phyloP scores from a whole-genome alignment of 2,797 vertebrate species.

The Yasuhikotakia modesta region DNA sequence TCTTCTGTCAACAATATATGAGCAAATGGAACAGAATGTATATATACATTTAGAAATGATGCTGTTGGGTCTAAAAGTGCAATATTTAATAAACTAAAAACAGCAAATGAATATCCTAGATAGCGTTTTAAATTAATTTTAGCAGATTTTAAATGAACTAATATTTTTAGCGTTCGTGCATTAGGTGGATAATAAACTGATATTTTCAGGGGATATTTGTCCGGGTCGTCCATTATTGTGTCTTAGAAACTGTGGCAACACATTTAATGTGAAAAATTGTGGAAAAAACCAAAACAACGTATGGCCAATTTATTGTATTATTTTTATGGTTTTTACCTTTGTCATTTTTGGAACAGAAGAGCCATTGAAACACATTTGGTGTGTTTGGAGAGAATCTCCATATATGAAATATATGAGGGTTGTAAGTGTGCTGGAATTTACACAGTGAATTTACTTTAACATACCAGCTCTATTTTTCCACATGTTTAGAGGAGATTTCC shows the following conservation, averaged over 20 bases:
- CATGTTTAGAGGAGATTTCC: conserved; percentile 66
- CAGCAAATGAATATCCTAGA: too few species aligned
- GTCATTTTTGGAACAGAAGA: conserved; percentile 30
- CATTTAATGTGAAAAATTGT: too few species aligned
- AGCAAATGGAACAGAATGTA: too few species aligned
- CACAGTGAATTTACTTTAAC: conserved; percentile 40
- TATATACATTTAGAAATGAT: too few species aligned
- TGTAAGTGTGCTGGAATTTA: conserved; percentile 35
- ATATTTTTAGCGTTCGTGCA: too few species aligned
- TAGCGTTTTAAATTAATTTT: too few species aligned
- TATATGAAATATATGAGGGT: conserved; percentile 38
- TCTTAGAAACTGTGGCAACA: neutral
- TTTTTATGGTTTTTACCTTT: conserved; percentile 31
- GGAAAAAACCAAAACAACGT: neutral
- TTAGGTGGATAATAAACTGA: neutral
- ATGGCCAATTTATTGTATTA: conserved; percentile 15
- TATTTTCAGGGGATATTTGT: neutral
- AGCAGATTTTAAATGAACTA: too few species aligned
- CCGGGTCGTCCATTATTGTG: neutral
- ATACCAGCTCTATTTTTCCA: conserved; percentile 54
- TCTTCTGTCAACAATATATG: too few species aligned
- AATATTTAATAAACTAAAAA: too few species aligned
- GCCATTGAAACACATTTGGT: neutral
- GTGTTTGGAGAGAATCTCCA: conserved; percentile 21
- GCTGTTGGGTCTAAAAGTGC: too few species aligned